These are phyloP conservation scores for Chorisops tibialis DNA, from an alignment of 2,888 invertebrate species.

Conservation along the genomic window DNA sequence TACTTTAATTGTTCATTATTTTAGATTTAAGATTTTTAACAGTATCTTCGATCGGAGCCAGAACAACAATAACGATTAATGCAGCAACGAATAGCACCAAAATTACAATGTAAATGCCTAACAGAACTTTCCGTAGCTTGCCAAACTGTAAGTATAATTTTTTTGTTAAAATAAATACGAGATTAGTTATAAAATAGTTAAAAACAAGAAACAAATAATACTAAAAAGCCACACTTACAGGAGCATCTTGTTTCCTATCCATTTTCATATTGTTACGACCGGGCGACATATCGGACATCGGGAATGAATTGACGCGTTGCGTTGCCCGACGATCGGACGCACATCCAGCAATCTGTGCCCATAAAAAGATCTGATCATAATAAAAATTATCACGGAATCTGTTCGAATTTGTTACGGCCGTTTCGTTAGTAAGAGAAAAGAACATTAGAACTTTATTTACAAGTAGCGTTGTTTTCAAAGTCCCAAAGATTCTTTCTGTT, in stretches of 20 bases:
- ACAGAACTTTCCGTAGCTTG: slow-evolving; percentile 69
- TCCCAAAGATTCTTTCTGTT: slow-evolving; percentile 5
- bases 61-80: slow-evolving; percentile 69
- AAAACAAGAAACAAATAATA: slow-evolving; percentile 11
- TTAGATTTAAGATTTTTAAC: slow-evolving; percentile 45
- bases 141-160: slow-evolving; percentile 61
- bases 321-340: slow-evolving; percentile 70
- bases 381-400: slow-evolving; percentile 4
- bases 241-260: slow-evolving; percentile 72
- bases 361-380: slow-evolving; percentile 46
- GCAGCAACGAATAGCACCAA: slow-evolving; percentile 66
- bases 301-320: slow-evolving; percentile 74
- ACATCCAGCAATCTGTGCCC: slow-evolving; percentile 70
- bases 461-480: slow-evolving; percentile 10
- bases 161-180: not conserved
- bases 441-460: slow-evolving; percentile 30
- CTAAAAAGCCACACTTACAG: slow-evolving; percentile 60
- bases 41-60: slow-evolving; percentile 70
- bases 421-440: slow-evolving; percentile 30
- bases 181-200: not conserved
- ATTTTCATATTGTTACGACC: slow-evolving; percentile 61
- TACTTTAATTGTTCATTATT: slow-evolving; percentile 24
- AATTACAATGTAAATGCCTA: slow-evolving; percentile 74
- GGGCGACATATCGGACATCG: slow-evolving; percentile 76
- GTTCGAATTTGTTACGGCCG: not conserved